Evolutionary conservation across 2,888 invertebrate species (phyloP), one percentile per base, ranked within the genome.

Genomic region (Augochlorella aurata): DNA sequence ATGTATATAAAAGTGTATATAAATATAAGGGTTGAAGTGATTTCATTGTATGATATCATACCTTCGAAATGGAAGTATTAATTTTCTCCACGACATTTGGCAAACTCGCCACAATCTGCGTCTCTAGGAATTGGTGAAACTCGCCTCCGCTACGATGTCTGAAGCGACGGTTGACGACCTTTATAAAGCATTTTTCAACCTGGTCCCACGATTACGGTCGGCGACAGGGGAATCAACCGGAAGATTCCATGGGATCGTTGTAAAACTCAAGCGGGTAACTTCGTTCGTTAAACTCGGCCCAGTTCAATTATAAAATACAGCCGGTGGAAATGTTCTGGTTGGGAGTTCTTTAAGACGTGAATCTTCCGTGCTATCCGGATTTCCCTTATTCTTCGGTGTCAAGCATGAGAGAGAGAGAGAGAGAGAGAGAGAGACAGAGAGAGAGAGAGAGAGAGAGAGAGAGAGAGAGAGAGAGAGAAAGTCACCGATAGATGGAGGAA

Each of bases 281-380:
- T 67, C n/a, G 47, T 67, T 47, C 44, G 50, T 74, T 66, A 54
- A 74, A 52, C 18, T 54, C 38, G 9, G 44, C 66, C 58, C 9
- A 1, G 66, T 67, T 66, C 44, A 66, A 66, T 45, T 66, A 74
- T 67, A 67, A 74, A 66, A 49, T 66, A 29, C 74, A 29, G 49
- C 21, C 47, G 45, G 66, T 21, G 74, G 24, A 63, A 38, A 63
- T 38, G 61, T 38, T 24, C 70, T 45, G 24, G 44, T 45, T 52
- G 66, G 52, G 21, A 52, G 29, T 69, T 63, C 38, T 61, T 63
- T 50, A 49, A 65, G 44, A 63, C 63, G 38, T 7, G 50, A 70
- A 50, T 70, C 70, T 69, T 63, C 50, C 47, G 38, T 18, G 24
- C 45, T n/a, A 38, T 49, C 38, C n/a, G 18, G 38, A 38, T n/a